Base-by-base conservation (phyloP, 2,113 vertebrate species). In the Tinamus guttatus region DNA sequence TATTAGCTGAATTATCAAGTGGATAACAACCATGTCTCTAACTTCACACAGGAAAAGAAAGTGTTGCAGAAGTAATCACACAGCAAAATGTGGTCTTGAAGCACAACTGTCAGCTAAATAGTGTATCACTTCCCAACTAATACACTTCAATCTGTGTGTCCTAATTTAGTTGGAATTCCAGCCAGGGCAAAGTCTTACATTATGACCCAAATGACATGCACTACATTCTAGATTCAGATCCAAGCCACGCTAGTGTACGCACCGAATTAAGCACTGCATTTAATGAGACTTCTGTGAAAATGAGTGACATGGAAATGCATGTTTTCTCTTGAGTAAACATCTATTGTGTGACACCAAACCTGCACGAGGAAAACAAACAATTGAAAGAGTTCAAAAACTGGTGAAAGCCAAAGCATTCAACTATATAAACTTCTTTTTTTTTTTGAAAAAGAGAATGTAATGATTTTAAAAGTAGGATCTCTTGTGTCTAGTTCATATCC, bases 31-130 rank as follows among this genome's bases (percentile, higher is more conserved):
- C 56, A 65, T 41, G 49, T 2, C 14, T 74, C 43, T 81, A 24
- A 47, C 12, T 82, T 76, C 47, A 60, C 20, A 32, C 6, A 56
- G 17, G 13, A 5, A 68, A 64, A n/a, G 14, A 63, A 43, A 0
- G 0, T n/a, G 30, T 15, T 51, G 43, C 9, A 85, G 20, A 49
- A 88, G 6, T 0, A 1, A 54, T 30, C 30, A 32, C 30, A 58
- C 8, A 58, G 28, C 18, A 18, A 32, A 10, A 7, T 67, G 12
- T 12, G 28, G 34, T 1, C 13, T 59, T 43, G 6, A 52, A 86
- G 16, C 41, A 63, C 11, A 88, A 51, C 41, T 2, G 13, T 9
- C 4, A 80, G 18, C 47, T 89, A 51, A 74, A 77, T 22, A 3
- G 5, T 32, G 22, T 80, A 60, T 70, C 16, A 15, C 3, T 65